Evolutionary conservation across 2,888 invertebrate genomes (phyloP).

Genomic region (Nephrotoma flavescens): DNA sequence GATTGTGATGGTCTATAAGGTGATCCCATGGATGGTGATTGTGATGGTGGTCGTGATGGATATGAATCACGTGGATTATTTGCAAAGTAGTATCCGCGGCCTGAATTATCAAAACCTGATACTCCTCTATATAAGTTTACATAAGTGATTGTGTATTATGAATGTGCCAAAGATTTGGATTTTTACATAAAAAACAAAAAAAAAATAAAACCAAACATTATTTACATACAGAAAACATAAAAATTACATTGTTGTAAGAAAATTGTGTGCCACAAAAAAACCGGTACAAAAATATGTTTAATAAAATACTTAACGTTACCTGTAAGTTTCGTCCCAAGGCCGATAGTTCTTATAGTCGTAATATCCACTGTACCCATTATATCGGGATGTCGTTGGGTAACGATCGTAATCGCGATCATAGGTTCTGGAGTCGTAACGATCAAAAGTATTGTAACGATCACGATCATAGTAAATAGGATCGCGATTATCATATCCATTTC

Average conservation of each 20-base stretch:
- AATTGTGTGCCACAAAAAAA: neutral
- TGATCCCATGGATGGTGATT: constrained; percentile 9
- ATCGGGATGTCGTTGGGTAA: constrained; percentile 20
- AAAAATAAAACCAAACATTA: neutral
- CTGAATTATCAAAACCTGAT: constrained; percentile 46
- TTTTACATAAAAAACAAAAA: constrained; percentile 1
- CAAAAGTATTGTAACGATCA: constrained; percentile 18
- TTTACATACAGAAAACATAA: neutral
- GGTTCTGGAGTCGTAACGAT: constrained; percentile 12
- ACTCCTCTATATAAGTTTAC: constrained; percentile 33
- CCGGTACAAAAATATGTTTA: neutral
- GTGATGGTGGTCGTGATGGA: constrained; percentile 9
- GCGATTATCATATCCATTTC: constrained; percentile 26
- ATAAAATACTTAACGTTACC: constrained; percentile 19
- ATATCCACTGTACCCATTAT: constrained; percentile 6
- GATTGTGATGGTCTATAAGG: constrained; percentile 8
- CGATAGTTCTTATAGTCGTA: constrained; percentile 31
- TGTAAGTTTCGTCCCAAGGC: constrained; percentile 32
- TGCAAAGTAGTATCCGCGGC: constrained; percentile 47
- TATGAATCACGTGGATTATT: constrained; percentile 29
- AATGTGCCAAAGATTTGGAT: constrained; percentile 2
- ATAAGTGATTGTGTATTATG: constrained; percentile 2
- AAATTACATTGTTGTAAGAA: neutral
- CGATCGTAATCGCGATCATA: constrained; percentile 27
- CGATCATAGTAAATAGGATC: constrained; percentile 20